These are phyloP conservation scores for Linurgus olivaceus DNA, from an alignment of 2,797 vertebrate genomes.

Conservation along the genomic window DNA sequence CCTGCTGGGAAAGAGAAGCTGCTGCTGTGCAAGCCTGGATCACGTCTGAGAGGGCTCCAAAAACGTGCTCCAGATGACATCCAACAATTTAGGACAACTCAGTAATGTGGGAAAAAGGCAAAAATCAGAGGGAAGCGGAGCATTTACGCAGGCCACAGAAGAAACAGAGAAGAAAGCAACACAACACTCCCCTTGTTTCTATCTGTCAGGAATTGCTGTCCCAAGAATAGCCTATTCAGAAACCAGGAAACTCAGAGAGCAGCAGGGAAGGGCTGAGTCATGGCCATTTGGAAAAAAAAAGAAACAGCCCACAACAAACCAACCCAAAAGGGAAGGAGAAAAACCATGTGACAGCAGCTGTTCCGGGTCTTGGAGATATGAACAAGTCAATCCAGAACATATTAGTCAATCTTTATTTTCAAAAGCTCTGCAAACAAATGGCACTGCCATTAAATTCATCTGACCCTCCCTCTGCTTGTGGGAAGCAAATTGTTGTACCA, in stretches of 20 bases:
- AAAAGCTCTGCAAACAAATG: neutral
- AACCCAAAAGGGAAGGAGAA: neutral
- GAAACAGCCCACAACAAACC: neutral
- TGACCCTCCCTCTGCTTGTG: neutral
- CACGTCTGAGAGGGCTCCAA: neutral
- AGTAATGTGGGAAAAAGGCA: neutral
- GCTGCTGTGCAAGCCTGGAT: neutral
- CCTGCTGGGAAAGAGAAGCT: neutral
- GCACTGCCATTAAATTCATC: neutral
- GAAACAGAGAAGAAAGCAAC: neutral
- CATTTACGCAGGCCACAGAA: neutral
- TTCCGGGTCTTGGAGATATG: neutral
- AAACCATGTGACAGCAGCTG: neutral
- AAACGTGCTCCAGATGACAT: neutral
- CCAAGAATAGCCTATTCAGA: constrained; percentile 46
- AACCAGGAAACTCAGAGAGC: constrained; percentile 32
- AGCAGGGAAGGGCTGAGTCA: constrained; percentile 56
- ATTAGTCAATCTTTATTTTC: neutral
- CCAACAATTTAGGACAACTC: neutral
- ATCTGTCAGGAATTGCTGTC: constrained; percentile 1
- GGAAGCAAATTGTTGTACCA: neutral
- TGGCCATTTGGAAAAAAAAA: neutral
- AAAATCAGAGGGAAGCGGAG: neutral
- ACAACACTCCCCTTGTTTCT: constrained; percentile 15
- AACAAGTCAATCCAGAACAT: neutral